These are phyloP conservation scores for Musca domestica DNA, from an alignment of 1,140 invertebrate genomes.

Conservation along the genomic window DNA sequence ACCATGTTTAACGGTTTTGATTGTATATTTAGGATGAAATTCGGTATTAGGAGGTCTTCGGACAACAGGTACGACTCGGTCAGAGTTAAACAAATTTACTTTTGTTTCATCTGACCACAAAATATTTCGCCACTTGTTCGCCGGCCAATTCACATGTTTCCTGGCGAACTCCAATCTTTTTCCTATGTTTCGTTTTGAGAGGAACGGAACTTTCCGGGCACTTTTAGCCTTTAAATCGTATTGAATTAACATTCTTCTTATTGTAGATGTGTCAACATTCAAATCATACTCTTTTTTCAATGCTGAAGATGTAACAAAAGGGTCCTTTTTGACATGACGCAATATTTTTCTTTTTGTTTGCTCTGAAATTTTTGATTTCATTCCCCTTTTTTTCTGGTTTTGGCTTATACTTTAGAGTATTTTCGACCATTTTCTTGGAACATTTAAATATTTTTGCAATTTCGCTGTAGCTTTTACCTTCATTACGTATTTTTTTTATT, in stretches of 20 bases:
- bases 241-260: not conserved
- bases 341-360: not conserved
- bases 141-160: not conserved
- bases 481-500: too few species aligned
- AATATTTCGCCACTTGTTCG: not conserved
- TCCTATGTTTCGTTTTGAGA: not conserved
- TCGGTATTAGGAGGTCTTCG: too few species aligned
- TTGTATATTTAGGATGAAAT: not conserved
- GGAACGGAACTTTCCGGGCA: not conserved
- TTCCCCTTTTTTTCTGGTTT: not conserved
- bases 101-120: constrained; percentile 5
- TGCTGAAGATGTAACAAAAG: not conserved
- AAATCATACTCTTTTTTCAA: not conserved
- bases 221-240: not conserved
- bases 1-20: not conserved
- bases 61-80: not conserved
- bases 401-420: not conserved
- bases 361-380: not conserved
- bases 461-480: too few species aligned
- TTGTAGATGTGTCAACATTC: not conserved
- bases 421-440: too few species aligned
- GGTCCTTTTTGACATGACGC: not conserved
- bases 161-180: not conserved
- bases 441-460: too few species aligned
- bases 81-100: constrained; percentile 3